These are phyloP conservation scores for Phalacrocorax brasilianus DNA, from an alignment of 2,113 vertebrate species.

Conservation along the genomic window DNA sequence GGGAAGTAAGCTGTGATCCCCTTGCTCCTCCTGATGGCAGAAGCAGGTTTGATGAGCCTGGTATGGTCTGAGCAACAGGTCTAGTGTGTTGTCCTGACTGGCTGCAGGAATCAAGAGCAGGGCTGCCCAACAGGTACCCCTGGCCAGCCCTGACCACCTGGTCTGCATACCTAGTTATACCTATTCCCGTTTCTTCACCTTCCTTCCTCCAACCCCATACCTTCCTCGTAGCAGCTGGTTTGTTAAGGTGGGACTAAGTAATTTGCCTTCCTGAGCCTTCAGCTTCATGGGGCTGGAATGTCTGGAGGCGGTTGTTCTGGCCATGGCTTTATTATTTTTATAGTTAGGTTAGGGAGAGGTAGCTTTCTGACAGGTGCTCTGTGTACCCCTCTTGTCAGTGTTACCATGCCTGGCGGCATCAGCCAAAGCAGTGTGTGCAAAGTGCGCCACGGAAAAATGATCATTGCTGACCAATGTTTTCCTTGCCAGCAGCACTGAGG, in stretches of 20 bases:
- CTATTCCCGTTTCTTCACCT: neutral
- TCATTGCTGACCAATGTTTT: neutral
- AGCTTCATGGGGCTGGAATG: neutral
- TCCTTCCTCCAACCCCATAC: neutral
- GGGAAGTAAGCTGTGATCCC: neutral
- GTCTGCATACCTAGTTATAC: neutral
- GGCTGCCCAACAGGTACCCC: neutral
- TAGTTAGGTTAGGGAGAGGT: neutral
- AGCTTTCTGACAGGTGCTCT: neutral
- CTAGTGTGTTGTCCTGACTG: neutral
- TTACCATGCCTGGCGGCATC: accelerated
- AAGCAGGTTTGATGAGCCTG: neutral
- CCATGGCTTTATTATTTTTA: neutral
- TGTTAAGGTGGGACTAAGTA: neutral
- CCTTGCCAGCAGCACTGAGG: neutral
- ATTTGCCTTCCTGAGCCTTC: neutral
- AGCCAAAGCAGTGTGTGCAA: neutral
- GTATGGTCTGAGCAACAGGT: neutral
- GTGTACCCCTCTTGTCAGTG: neutral
- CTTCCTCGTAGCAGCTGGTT: neutral
- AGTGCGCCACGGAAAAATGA: neutral
- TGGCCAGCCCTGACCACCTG: neutral
- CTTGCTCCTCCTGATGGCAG: neutral
- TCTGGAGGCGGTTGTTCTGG: neutral
- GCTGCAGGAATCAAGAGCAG: neutral